Conservation (phyloP, 2,888 invertebrate species). For the Drosophila fulvimacula region DNA sequence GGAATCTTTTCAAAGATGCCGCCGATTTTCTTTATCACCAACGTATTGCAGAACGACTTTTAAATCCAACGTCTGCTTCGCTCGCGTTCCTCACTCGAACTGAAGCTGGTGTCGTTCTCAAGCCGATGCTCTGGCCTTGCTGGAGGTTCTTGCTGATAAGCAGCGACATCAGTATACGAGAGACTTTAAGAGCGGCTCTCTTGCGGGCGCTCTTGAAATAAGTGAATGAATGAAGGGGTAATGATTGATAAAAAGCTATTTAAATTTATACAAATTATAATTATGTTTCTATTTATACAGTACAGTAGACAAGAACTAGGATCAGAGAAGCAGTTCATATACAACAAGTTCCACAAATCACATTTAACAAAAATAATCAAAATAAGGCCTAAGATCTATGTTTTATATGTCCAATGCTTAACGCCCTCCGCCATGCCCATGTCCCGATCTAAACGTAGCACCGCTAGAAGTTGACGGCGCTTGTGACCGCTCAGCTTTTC, state of each 20-base stretch:
- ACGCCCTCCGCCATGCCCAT: conserved; percentile 66
- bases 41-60: conserved; percentile 30
- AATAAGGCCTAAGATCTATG: conserved; percentile 26
- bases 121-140: conserved; percentile 66
- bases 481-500: neutral
- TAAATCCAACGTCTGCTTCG: conserved; percentile 61
- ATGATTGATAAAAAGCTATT: neutral
- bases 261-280: conserved; percentile 35
- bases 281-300: conserved; percentile 49
- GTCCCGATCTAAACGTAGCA: conserved; percentile 63
- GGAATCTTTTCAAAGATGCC: conserved; percentile 44
- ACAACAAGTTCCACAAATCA: conserved; percentile 62
- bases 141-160: conserved; percentile 68
- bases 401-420: conserved; percentile 31
- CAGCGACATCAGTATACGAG: conserved; percentile 10
- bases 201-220: conserved; percentile 27
- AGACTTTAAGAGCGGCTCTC: conserved; percentile 38
- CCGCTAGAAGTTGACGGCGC: conserved; percentile 11
- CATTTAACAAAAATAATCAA: conserved; percentile 51
- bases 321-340: conserved; percentile 43
- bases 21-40: conserved; percentile 58
- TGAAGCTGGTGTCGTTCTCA: conserved; percentile 54
- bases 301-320: conserved; percentile 54
- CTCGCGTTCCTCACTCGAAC: conserved; percentile 75
- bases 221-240: neutral